phyloP scores from a whole-genome alignment of 23 tunicate genomes.

The Botrylloides violaceus region DNA sequence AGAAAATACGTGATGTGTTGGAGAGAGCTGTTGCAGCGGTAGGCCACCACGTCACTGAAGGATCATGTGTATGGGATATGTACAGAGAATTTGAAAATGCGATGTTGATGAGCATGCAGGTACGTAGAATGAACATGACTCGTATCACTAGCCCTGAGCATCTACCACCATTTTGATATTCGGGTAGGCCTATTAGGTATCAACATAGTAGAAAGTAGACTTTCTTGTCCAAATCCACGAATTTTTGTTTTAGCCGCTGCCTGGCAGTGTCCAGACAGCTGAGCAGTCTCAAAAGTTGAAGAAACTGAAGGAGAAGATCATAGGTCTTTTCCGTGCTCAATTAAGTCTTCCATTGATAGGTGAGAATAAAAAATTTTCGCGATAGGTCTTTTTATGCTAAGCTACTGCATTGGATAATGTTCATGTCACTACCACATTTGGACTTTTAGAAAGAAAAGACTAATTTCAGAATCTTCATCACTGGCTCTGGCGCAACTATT shows the following conservation, averaged over 20 bases:
- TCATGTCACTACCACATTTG: too few relatives aligned
- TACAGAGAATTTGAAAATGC: constrained; percentile 89
- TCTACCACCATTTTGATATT: too few relatives aligned
- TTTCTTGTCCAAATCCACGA: too few relatives aligned
- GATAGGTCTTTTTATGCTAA: too few relatives aligned
- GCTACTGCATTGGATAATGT: too few relatives aligned
- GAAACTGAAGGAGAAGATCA: constrained; percentile 37
- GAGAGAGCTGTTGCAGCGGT: constrained; percentile 48
- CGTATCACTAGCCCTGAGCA: too few relatives aligned
- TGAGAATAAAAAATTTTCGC: constrained; percentile 1
- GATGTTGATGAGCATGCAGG: constrained; percentile 62
- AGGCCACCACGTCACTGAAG: constrained; percentile 69
- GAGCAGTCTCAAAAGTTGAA: constrained; percentile 41
- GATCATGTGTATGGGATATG: constrained; percentile 76
- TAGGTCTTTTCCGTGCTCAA: constrained; percentile 46
- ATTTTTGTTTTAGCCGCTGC: constrained; percentile 40
- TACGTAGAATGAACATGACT: background rate
- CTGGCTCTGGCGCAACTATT: too few relatives aligned
- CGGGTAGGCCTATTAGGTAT: too few relatives aligned
- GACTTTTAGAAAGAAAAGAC: too few relatives aligned
- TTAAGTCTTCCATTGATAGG: constrained; percentile 68
- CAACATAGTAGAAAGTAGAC: too few relatives aligned
- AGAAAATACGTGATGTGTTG: constrained; percentile 43
- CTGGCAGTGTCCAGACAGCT: constrained; percentile 57
- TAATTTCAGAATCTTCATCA: too few relatives aligned